These are phyloP conservation scores for Cistogaster globosa DNA, from an alignment of 2,888 invertebrate species.

Conservation along the genomic window DNA sequence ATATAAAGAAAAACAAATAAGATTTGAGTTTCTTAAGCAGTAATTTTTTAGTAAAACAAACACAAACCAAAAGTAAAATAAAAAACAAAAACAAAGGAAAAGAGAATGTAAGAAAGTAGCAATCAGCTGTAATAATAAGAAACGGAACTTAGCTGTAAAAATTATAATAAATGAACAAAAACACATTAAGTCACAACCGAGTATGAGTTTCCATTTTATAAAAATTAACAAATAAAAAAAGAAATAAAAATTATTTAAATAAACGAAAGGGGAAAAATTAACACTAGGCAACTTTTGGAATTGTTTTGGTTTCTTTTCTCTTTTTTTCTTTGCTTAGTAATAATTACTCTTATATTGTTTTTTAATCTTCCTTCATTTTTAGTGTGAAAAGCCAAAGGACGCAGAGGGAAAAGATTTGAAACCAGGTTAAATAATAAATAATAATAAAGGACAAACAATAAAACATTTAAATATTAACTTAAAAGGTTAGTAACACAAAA, in stretches of 20 bases:
- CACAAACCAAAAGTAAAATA: slow-evolving; percentile 19
- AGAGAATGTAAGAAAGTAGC: neutral
- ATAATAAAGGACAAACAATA: neutral
- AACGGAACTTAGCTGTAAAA: slow-evolving; percentile 46
- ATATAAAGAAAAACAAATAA: slow-evolving; percentile 12
- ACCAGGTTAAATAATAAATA: neutral
- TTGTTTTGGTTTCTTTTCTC: neutral
- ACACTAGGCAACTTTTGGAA: slow-evolving; percentile 38
- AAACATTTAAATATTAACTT: neutral
- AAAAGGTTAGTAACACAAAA: slow-evolving; percentile 10
- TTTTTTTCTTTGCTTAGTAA: slow-evolving; percentile 11
- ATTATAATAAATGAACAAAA: slow-evolving; percentile 40
- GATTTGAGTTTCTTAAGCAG: neutral
- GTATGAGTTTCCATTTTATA: neutral
- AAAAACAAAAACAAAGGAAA: neutral
- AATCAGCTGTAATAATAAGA: slow-evolving; percentile 51
- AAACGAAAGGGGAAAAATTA: slow-evolving; percentile 60
- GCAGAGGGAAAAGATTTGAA: neutral
- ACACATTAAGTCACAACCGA: slow-evolving; percentile 23
- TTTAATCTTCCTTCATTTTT: slow-evolving; percentile 39
- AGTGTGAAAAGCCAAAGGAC: neutral
- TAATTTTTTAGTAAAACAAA: neutral
- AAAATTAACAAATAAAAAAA: neutral
- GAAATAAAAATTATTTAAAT: slow-evolving; percentile 57
- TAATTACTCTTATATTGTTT: slow-evolving; percentile 31